Base-by-base conservation (phyloP, 2,888 invertebrate genomes). In the Tigriopus californicus region DNA sequence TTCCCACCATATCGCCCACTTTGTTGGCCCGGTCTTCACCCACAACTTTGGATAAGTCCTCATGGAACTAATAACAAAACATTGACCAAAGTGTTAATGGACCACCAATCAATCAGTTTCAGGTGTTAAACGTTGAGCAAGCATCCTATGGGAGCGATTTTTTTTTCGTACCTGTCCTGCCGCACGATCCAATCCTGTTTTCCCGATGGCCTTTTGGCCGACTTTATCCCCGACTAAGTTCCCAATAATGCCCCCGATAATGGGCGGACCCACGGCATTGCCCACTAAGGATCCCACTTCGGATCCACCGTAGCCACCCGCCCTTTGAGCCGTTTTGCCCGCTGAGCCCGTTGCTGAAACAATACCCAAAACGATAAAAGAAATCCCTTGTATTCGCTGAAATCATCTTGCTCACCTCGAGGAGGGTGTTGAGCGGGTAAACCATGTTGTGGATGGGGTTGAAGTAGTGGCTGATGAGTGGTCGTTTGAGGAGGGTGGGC, bases 171-270 rank as follows among this genome's bases (percentile, higher is more conserved):
- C 15, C 46, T 15, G 4, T 22, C 46, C 25, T 2, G 56, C 56
- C 15, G 56, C 46, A 44, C 46, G 46, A 46, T 56, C 46, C n/a
- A 59, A 2, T 41, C 59, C 59, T 2, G 42, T 53, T 52, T 53
- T 33, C 20, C 25, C 33, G 3, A 41, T 22, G 20, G 40, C 24
- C 24, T 59, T 52, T 33, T 59, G 52, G 18, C 59, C 59, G 1
- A 52, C 59, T 20, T 25, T 24, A 41, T 59, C 59, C 20, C 59
- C 59, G 8, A 59, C 52, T 6, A 59, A 15, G 24, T 42, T 53
- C n/a, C 59, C 59, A 15, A 59, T 59, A 12, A 59, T 49, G 11
- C 42, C 42, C 22, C 59, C 59, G 41, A 59, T 59, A 18, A 59
- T 33, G 5, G 59, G 59, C n/a, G 59, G 59, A 15, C 59, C 59